Base-by-base conservation (phyloP, 2,797 vertebrate genomes). In the Sebastes ruberrimus region DNA sequence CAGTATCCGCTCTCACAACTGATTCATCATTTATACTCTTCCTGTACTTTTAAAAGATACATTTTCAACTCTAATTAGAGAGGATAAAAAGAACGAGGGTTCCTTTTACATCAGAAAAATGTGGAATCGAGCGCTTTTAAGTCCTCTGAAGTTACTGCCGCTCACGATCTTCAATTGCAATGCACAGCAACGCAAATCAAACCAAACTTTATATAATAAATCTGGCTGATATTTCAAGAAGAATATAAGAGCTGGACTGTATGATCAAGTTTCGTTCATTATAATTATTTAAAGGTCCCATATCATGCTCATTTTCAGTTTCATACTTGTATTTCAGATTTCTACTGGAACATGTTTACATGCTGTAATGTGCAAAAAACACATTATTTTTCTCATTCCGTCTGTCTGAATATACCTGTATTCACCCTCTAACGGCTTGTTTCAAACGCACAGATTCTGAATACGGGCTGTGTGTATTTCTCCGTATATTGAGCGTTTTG, bases 21-120 rank as follows among this genome's bases (percentile, higher is more conserved):
- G 23, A 75, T 80, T 69, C 69, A 79, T 83, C 64, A 83, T 60
- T 74, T 25, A 66, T 46, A 22, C 28, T 25, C 8, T 59, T 70
- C 60, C 66, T 75, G 42, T 64, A 18, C 23, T 71, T 65, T 66
- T 46, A 57, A 72, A 72, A 69, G 33, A 78, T 38, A 52, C 5
- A 75, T 63, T 52, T 74, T 56, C 5, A 66, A 5, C 27, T 73
- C 13, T 52, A 53, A 75, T 80, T 60, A 68, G 7, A 59, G 32
- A 49, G 20, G 23, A 69, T 33, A 2, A 16, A 71, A 46, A 32
- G 10, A 69, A 62, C 8, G 4, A 10, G 22, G 11, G 6, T 16
- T 72, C 10, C 18, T 77, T 68, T 28, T 55, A 33, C 16, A 70
- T 27, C 0, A 10, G 18, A 35, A 65, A 42, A 56, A 25, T 60